phyloP scores from a whole-genome alignment of 2,113 vertebrate species.

The Thalassarche chlororhynchos region DNA sequence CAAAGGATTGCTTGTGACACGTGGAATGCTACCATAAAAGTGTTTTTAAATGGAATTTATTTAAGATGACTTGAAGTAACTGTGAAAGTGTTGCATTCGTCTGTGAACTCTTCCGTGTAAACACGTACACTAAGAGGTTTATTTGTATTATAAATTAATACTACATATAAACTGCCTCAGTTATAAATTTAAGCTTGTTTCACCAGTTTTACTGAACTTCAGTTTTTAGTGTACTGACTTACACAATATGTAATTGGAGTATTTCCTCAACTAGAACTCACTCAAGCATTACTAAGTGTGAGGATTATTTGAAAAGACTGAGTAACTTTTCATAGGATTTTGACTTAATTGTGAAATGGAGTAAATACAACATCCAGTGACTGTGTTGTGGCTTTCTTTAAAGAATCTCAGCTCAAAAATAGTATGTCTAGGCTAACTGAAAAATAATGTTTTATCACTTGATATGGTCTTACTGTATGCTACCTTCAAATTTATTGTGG shows the following conservation, averaged over 20 bases:
- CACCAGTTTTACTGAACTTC: conserved; percentile 49
- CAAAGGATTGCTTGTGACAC: conserved; percentile 50
- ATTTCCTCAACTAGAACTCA: background rate
- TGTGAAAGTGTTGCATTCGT: conserved; percentile 72
- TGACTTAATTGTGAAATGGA: background rate
- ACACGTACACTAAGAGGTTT: conserved; percentile 29
- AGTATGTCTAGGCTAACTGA: background rate
- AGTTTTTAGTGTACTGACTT: conserved; percentile 58
- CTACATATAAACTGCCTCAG: conserved; percentile 46
- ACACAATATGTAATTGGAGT: background rate
- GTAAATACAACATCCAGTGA: background rate
- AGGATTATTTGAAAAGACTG: background rate
- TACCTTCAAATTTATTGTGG: background rate
- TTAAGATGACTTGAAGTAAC: conserved; percentile 71
- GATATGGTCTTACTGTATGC: background rate
- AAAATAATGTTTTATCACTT: background rate
- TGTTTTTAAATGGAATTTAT: conserved; percentile 68
- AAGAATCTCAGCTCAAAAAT: background rate
- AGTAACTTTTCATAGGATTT: background rate
- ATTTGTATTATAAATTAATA: conserved; percentile 30
- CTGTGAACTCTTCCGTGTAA: conserved; percentile 65
- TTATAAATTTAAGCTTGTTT: conserved; percentile 59
- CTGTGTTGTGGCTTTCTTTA: conserved; percentile 10
- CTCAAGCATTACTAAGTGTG: background rate
- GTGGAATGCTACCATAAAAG: conserved; percentile 51